Base-by-base conservation (phyloP, 1,140 invertebrate species). In the Mesaphorura yosii region DNA sequence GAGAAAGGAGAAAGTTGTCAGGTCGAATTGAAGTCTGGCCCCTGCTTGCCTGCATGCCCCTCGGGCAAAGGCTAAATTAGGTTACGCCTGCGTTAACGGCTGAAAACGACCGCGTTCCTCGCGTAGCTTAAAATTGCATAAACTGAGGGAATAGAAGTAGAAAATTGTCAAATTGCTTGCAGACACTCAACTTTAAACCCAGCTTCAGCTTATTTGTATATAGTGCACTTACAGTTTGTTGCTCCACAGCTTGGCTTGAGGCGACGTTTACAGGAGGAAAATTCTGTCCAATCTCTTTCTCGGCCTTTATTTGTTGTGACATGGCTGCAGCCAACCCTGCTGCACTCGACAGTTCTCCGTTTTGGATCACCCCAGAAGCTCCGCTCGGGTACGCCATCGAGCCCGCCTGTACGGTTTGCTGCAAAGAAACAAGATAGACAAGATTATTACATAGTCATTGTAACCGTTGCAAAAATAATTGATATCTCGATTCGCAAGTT, bases 351-450 rank as follows among this genome's bases (percentile, higher is more conserved):
- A 52, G 40, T 37, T 62, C 60, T 38, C 60, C 60, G 40, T 62
- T 62, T 34, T 55, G 60, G 28, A 62, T 26, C 17, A 51, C 51
- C 39, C 57, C 38, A 48, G 57, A 41, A 14, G 47, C 38, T 34
- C 51, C 48, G n/a, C 53, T 48, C 26, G 60, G 27, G 45, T 58
- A 62, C 4, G 56, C 48, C 51, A 62, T 55, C 26, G 29, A 88
- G 65, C 86, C 86, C 75, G 87, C 84, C 76, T 89, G 86, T 75
- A 92, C 88, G 84, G 91, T 88, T 78, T 91, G 88, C 88, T 91
- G 79, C 19, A 85, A 84, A 58, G 70, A 66, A 64, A 70, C 72
- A 65, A 66, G 57, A 59, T n/a, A n/a, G n/a, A n/a, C n/a, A n/a
- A n/a, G n/a, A n/a, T n/a, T n/a, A n/a, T n/a, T n/a, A n/a, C n/a